These are phyloP conservation scores for Hipposideros armiger DNA, from an alignment of 2,113 vertebrate species.

Conservation along the genomic window DNA sequence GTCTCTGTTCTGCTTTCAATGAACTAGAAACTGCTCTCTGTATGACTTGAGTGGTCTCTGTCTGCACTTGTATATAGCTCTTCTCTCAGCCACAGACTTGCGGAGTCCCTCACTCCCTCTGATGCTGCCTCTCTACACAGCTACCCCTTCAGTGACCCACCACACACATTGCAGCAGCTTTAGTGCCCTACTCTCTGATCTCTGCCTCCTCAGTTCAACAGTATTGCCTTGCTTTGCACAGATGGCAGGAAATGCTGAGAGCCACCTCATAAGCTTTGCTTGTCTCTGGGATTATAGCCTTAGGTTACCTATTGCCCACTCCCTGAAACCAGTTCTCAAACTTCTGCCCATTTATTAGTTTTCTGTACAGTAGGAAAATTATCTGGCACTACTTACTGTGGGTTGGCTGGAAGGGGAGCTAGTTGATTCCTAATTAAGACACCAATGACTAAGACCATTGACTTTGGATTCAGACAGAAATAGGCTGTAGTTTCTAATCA, in stretches of 20 bases:
- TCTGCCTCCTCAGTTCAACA: neutral
- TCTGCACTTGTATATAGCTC: neutral
- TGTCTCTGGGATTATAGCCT: neutral
- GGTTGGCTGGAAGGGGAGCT: neutral
- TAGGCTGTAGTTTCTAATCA: neutral
- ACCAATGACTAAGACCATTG: neutral
- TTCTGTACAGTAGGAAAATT: neutral
- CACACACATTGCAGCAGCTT: neutral
- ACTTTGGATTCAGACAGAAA: constrained; percentile 31
- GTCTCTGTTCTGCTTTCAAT: neutral
- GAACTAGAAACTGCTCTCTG: neutral
- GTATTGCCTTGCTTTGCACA: neutral
- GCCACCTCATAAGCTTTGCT: neutral
- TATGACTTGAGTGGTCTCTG: neutral
- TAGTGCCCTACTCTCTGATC: neutral
- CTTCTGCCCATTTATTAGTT: neutral
- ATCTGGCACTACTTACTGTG: neutral
- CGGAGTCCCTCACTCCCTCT: neutral
- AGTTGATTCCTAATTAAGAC: neutral
- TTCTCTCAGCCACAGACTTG: neutral
- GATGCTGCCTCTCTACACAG: neutral
- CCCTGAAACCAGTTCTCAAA: neutral
- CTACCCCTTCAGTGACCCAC: neutral
- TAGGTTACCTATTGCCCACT: neutral
- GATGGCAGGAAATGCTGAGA: neutral